phyloP scores from a whole-genome alignment of 1,140 invertebrate species.

The Sweltsa coloradensis region DNA sequence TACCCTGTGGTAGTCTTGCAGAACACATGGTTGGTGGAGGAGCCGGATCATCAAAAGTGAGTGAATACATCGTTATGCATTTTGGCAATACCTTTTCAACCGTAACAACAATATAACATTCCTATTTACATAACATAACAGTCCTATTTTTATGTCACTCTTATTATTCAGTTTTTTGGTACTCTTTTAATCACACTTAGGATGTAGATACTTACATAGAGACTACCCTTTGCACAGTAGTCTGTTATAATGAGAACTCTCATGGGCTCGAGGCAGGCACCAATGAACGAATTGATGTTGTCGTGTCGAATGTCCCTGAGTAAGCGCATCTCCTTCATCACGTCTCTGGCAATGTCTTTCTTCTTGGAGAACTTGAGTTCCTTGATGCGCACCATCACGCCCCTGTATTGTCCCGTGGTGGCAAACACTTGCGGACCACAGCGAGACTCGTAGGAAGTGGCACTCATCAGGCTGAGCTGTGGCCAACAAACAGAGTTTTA shows the following conservation, averaged over 20 bases:
- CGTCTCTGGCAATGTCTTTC: slow-evolving; percentile 78
- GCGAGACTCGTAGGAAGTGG: slow-evolving; percentile 75
- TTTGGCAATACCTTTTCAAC: background rate
- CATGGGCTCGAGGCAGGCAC: slow-evolving; percentile 80
- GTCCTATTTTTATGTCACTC: background rate
- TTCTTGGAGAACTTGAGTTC: slow-evolving; percentile 80
- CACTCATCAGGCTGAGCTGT: slow-evolving; percentile 73
- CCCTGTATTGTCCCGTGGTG: slow-evolving; percentile 74
- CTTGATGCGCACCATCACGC: slow-evolving; percentile 83
- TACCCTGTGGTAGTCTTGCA: too few species aligned
- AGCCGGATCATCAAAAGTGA: background rate
- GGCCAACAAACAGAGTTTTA: too few species aligned
- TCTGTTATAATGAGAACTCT: slow-evolving; percentile 81
- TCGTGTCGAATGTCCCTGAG: slow-evolving; percentile 82
- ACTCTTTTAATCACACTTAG: background rate
- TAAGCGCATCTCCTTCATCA: slow-evolving; percentile 94
- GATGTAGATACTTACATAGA: slow-evolving; percentile 61
- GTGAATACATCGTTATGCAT: background rate
- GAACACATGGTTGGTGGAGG: too few species aligned
- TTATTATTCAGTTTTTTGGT: background rate
- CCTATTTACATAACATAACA: background rate
- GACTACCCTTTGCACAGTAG: slow-evolving; percentile 92
- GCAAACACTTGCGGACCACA: slow-evolving; percentile 79
- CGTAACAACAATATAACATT: background rate
- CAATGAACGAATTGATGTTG: slow-evolving; percentile 95